phyloP scores from a whole-genome alignment of 1,140 invertebrate genomes.

The Carposina sasakii region DNA sequence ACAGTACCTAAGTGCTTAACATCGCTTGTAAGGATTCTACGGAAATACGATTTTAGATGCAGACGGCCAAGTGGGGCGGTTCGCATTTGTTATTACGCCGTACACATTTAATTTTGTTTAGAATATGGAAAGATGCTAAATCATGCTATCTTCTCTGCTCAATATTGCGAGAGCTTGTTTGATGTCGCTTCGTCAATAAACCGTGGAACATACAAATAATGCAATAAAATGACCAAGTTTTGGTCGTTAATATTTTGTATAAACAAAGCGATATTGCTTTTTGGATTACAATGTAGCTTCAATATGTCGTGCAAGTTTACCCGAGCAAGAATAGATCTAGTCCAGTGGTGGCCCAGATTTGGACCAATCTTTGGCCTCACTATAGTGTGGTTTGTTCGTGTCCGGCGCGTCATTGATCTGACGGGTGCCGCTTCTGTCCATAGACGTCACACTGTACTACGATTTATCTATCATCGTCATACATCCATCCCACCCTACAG shows the following conservation, averaged over 20 bases:
- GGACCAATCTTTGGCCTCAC: slow-evolving; percentile 40
- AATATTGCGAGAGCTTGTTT: too few relatives aligned
- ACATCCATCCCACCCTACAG: slow-evolving; percentile 8
- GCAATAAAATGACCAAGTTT: too few relatives aligned
- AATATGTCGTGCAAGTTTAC: slow-evolving; percentile 53
- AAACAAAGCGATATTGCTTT: slow-evolving; percentile 35
- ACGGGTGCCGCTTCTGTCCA: slow-evolving; percentile 26
- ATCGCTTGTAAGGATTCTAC: slow-evolving; percentile 70
- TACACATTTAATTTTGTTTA: too few relatives aligned
- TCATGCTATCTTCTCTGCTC: too few relatives aligned
- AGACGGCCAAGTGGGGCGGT: slow-evolving; percentile 32
- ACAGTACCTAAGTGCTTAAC: slow-evolving; percentile 63
- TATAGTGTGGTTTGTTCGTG: slow-evolving; percentile 32
- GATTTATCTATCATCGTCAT: slow-evolving; percentile 14
- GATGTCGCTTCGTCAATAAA: too few relatives aligned
- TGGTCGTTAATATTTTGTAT: too few relatives aligned
- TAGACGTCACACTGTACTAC: too few relatives aligned
- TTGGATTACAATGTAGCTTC: slow-evolving; percentile 49
- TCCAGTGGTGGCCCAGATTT: slow-evolving; percentile 50
- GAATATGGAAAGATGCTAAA: too few relatives aligned
- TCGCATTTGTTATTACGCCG: too few relatives aligned
- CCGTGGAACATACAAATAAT: too few relatives aligned
- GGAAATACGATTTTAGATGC: slow-evolving; percentile 70
- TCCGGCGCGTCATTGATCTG: slow-evolving; percentile 46
- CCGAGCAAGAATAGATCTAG: slow-evolving; percentile 50